Evolutionary conservation across 37 sponge, comb jelly and placozoan genomes (phyloP), one percentile per base, ranked within the genome.

Genomic region (Chondrilla cf. caribensis): DNA sequence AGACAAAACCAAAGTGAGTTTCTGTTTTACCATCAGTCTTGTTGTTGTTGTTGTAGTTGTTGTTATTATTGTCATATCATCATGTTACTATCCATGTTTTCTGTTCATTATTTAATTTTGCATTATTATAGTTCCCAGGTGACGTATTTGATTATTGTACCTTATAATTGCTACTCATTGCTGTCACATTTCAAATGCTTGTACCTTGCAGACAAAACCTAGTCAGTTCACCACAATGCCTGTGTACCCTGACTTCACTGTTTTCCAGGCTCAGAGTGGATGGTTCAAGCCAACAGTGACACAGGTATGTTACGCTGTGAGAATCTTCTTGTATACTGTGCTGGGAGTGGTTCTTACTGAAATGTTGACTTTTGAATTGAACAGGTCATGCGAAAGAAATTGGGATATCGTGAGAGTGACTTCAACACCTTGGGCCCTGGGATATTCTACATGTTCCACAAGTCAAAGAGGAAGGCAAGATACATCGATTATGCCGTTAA

Each of bases 371-470:
- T 3, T 18, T 22, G 25, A 39, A 19, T 38, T 14, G 18, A 18
- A 37, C 18, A 39, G 24, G 43, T 40, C 38, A 36, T 40, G 15
- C 35, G 11, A 29, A 28, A 38, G 41, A 73, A 39, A 14, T 39
- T 37, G 43, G 42, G 38, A 40, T 47, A n/a, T 15, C 15, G 40
- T 25, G 44, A 36, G 43, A 25, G 11, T 38, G 41, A 5, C 21
- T 21, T 73, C 24, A 8, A 19, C 22, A 37, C 38, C 19, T 25
- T 73, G 39, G 44, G 44, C 1, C 25, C 44, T 25, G 76, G 76
- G 25, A 39, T 73, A 39, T 43, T 38, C 43, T 22, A 36, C 21
- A 73, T 73, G 76, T 43, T n/a, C 24, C 76, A 73, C 44, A 73
- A 73, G 76, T 36, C 41, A 22, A 73, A 73, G 44, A 21, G 40